Percentiles rank a stretch among this genome's conserved stretches.
phyloP scores from a whole-genome alignment of 1,140 invertebrate genomes.

The Lasioglossum baleicum region DNA sequence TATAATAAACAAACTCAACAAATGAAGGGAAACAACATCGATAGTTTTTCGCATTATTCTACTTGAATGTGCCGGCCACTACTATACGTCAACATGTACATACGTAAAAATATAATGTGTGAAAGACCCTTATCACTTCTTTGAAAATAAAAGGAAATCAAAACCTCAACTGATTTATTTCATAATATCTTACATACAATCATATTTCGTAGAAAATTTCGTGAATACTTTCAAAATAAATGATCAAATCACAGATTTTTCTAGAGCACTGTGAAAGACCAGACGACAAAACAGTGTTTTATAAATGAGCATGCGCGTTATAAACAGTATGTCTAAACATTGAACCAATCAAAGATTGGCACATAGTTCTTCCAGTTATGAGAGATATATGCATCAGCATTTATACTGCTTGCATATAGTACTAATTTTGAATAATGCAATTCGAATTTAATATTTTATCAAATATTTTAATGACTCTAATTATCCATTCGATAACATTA shows the following conservation, averaged over 20 bases:
- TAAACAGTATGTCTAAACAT: constrained; percentile 8
- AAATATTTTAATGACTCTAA: background rate
- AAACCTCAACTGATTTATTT: background rate
- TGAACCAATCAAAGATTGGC: constrained; percentile 7
- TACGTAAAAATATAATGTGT: constrained; percentile 1
- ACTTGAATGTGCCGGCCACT: constrained; percentile 29
- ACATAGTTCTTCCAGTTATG: background rate
- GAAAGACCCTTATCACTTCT: background rate
- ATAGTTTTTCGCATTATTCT: constrained; percentile 53
- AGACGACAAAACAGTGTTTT: constrained; percentile 33
- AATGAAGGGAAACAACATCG: constrained; percentile 22
- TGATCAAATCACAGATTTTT: background rate
- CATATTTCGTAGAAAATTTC: constrained; percentile 24
- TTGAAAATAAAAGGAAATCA: background rate
- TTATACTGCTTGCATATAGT: background rate
- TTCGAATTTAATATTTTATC: background rate
- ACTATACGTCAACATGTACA: background rate
- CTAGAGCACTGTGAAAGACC: constrained; percentile 1
- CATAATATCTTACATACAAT: background rate
- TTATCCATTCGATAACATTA: background rate
- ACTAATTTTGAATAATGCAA: too few species aligned
- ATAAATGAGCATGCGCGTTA: constrained; percentile 15
- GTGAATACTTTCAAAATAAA: constrained; percentile 5
- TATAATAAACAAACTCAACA: constrained; percentile 47
- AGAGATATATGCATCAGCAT: too few species aligned